These are phyloP conservation scores for Phenganax marumi DNA, from an alignment of 92 coral and sea anemone genomes.

Conservation along the genomic window DNA sequence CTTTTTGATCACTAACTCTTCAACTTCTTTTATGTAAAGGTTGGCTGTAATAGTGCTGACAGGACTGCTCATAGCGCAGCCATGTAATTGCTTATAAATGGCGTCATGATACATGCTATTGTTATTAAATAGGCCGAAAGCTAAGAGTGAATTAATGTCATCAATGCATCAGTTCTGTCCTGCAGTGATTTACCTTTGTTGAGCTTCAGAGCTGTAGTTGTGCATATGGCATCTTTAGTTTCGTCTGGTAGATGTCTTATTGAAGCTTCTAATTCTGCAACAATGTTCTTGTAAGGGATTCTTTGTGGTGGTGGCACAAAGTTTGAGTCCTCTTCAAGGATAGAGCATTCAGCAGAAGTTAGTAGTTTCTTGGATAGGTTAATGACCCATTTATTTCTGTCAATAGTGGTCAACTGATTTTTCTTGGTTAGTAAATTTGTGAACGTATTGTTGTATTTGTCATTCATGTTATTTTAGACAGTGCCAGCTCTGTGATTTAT, in stretches of 20 bases:
- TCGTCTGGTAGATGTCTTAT: conserved; percentile 39
- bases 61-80: conserved; percentile 41
- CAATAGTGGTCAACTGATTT: conserved; percentile 8
- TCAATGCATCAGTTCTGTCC: conserved; percentile 33
- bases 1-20: not conserved
- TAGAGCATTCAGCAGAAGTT: conserved; percentile 14
- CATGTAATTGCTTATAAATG: conserved; percentile 38
- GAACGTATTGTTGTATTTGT: conserved; percentile 32
- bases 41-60: conserved; percentile 25
- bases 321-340: conserved; percentile 44
- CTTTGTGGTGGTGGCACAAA: conserved; percentile 28
- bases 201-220: conserved; percentile 11
- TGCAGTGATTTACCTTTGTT: conserved; percentile 10
- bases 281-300: conserved; percentile 44
- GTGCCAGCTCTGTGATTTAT: conserved; percentile 40
- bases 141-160: conserved; percentile 35
- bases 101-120: conserved; percentile 5
- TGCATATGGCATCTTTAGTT: conserved; percentile 37
- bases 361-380: conserved; percentile 41
- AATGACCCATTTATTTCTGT: conserved; percentile 40
- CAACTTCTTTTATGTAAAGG: conserved; percentile 33
- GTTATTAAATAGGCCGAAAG: conserved; percentile 24
- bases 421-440: conserved; percentile 1
- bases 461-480: conserved; percentile 36
- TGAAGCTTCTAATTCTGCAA: conserved; percentile 40